phyloP scores from a whole-genome alignment of 2,888 invertebrate species.

The Hololepta plana region DNA sequence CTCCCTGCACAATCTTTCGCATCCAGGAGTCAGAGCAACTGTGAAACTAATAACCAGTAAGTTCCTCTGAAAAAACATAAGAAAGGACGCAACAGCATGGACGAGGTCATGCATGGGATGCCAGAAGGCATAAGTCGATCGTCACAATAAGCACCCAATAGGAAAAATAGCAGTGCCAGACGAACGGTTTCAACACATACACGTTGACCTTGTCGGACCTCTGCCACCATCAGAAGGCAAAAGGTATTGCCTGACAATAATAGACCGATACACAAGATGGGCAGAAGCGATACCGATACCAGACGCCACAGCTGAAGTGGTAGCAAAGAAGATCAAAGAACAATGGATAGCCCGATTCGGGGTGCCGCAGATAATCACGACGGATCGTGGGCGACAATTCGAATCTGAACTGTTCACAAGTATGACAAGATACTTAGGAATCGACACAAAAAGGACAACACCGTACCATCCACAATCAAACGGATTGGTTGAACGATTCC shows the following conservation, averaged over 20 bases:
- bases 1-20: conserved; percentile 2
- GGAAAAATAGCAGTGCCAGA: conserved; percentile 10
- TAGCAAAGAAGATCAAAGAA: conserved; percentile 13
- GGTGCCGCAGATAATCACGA: conserved; percentile 14
- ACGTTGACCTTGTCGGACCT: conserved; percentile 26
- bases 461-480: conserved; percentile 10
- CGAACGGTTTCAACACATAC: conserved; percentile 20
- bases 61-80: conserved; percentile 6
- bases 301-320: conserved; percentile 15
- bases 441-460: conserved; percentile 7
- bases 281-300: conserved; percentile 16
- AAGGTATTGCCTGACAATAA: conserved; percentile 16
- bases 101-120: conserved; percentile 10
- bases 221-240: conserved; percentile 16
- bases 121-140: conserved; percentile 16
- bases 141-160: conserved; percentile 12
- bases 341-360: conserved; percentile 18
- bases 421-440: conserved; percentile 9
- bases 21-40: conserved; percentile 3
- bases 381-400: conserved; percentile 16
- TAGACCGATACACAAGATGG: conserved; percentile 17
- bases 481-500: conserved; percentile 9
- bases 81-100: conserved; percentile 2
- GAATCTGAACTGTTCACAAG: conserved; percentile 11
- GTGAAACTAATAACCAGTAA: not conserved